phyloP scores from a whole-genome alignment of 2,888 invertebrate genomes.

The Zygaena filipendulae region DNA sequence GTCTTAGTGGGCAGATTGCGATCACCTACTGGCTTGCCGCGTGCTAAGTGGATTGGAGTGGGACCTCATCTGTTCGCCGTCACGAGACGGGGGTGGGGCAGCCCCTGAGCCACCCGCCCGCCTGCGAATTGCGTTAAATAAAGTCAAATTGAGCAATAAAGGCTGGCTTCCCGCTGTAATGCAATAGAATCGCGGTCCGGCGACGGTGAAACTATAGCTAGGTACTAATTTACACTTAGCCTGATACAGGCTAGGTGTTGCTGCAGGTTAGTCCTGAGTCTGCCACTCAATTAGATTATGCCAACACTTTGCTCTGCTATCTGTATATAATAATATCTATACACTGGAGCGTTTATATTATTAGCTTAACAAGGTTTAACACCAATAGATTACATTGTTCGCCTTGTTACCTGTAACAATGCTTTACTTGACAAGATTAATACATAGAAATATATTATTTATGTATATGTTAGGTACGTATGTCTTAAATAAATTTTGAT shows the following conservation, averaged over 20 bases:
- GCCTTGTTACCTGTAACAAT: no score
- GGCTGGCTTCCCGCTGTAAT: slow-evolving; percentile 56
- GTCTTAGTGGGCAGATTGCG: slow-evolving; percentile 34
- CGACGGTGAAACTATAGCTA: slow-evolving; percentile 36
- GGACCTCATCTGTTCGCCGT: slow-evolving; percentile 64
- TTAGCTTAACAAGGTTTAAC: no score
- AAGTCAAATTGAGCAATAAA: slow-evolving; percentile 70
- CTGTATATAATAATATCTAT: no score
- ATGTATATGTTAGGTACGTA: no score
- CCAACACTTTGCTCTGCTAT: slow-evolving; percentile 5
- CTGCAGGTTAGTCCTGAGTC: not conserved
- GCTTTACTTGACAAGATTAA: no score
- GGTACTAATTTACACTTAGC: slow-evolving; percentile 50
- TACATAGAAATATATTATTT: no score
- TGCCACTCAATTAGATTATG: slow-evolving; percentile 7
- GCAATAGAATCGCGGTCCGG: slow-evolving; percentile 49
- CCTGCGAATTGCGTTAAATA: slow-evolving; percentile 57
- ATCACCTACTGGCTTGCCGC: slow-evolving; percentile 47
- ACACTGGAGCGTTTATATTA: no score
- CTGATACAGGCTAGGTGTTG: slow-evolving; percentile 19
- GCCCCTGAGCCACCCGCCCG: slow-evolving; percentile 26
- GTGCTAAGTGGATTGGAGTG: slow-evolving; percentile 65
- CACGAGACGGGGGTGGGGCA: slow-evolving; percentile 31
- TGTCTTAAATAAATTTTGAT: no score
- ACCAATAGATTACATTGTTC: no score